A percentile compares a stretch with the other conserved stretches of the same genome.
phyloP scores from a whole-genome alignment of 2,113 vertebrate species.

The Rousettus leschenaultii region DNA sequence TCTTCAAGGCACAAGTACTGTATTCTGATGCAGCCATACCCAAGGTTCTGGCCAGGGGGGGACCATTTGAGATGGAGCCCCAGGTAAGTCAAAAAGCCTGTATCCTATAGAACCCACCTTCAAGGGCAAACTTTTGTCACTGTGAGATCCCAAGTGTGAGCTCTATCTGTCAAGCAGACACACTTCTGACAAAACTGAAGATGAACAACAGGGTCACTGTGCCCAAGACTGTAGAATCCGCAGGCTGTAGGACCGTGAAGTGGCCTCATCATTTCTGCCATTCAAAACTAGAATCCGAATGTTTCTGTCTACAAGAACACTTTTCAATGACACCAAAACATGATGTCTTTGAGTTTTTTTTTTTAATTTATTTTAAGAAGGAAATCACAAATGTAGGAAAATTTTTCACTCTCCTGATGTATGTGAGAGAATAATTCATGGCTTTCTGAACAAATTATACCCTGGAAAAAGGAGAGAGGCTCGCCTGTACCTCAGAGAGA shows the following conservation, averaged over 20 bases:
- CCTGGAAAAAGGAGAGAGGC: neutral
- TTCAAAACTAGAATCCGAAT: neutral
- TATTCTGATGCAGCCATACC: neutral
- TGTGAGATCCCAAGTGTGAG: neutral
- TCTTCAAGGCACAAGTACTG: fast-evolving
- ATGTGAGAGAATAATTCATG: neutral
- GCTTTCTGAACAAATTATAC: neutral
- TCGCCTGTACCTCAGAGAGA: neutral
- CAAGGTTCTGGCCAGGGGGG: neutral
- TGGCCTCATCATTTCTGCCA: neutral
- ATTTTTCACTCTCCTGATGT: neutral
- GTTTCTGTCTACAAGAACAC: neutral
- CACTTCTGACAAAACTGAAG: neutral
- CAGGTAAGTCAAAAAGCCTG: neutral
- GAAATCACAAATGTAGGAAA: neutral
- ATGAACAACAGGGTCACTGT: neutral
- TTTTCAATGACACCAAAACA: neutral
- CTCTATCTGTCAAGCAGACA: neutral
- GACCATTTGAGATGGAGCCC: neutral
- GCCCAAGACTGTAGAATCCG: neutral
- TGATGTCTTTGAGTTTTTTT: neutral
- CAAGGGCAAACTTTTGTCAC: neutral
- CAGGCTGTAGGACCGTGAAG: fast-evolving
- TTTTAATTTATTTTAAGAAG: neutral
- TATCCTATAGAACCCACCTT: neutral